Conservation (phyloP, 2,888 invertebrate genomes). For the Crematogaster levior region DNA sequence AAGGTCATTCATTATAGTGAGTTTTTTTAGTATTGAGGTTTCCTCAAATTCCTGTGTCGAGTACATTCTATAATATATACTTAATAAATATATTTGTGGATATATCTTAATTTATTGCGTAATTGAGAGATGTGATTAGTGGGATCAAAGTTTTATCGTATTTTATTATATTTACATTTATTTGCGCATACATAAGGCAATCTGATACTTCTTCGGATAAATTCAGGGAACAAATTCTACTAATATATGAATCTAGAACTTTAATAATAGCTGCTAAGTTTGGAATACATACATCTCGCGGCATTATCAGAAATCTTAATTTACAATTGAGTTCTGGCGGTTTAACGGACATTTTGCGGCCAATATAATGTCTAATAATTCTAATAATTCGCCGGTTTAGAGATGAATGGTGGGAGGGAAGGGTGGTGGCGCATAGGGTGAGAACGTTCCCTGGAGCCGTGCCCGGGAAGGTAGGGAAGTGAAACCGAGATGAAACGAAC, state of each 20-base stretch:
- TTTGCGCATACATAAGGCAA: neutral
- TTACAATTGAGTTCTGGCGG: slow-evolving; percentile 81
- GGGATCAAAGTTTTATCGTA: neutral
- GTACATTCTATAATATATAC: neutral
- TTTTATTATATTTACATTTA: neutral
- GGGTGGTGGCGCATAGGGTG: slow-evolving; percentile 67
- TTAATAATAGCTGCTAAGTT: slow-evolving; percentile 52
- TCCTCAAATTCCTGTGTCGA: slow-evolving; percentile 4
- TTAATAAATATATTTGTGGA: neutral
- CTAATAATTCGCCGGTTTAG: slow-evolving; percentile 81
- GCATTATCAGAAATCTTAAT: slow-evolving; percentile 77
- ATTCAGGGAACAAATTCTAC: slow-evolving; percentile 32
- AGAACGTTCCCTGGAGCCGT: slow-evolving; percentile 82
- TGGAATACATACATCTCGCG: slow-evolving; percentile 60
- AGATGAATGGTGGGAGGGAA: slow-evolving; percentile 65
- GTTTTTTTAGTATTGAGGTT: neutral
- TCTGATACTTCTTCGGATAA: slow-evolving; percentile 29
- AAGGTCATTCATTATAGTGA: neutral
- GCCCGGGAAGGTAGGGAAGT: slow-evolving; percentile 75
- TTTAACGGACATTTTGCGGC: slow-evolving; percentile 83
- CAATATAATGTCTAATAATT: slow-evolving; percentile 85
- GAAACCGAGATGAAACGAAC: slow-evolving; percentile 73
- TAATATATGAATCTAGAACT: slow-evolving; percentile 42
- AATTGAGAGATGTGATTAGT: neutral
- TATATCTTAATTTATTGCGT: neutral